Evolutionary conservation across 2,888 invertebrate species (phyloP), one percentile per base, ranked within the genome.

Genomic region (Agrochola lota): DNA sequence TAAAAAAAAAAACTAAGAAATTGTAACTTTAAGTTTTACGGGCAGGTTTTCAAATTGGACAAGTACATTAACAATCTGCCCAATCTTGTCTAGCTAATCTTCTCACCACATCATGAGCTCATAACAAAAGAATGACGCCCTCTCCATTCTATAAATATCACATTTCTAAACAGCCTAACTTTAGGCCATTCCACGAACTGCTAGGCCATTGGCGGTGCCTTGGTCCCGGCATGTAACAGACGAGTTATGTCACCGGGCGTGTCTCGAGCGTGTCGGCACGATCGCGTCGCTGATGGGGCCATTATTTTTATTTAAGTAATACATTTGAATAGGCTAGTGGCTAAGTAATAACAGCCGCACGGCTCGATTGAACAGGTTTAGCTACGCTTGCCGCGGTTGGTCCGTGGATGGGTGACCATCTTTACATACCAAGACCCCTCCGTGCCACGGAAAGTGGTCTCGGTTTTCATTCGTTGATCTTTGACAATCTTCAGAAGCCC

Each of bases 201-300:
- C 43, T 74, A 80, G 43, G 63, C 59, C 40, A 57, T 20, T 43
- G 57, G 57, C 64, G 49, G 60, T 57, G 23, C 79, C 70, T 67
- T 59, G 26, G 68, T 74, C 78, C 75, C 73, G 70, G 7, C 70
- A 63, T 46, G 52, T 0, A 15, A 23, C 59, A 59, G 69, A 73
- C 62, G 46, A 55, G 70, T 83, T 83, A 83, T 80, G 80, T 83
- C 83, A 83, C 46, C 12, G 74, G 82, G 82, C 71, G 82, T 72
- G 82, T 40, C 82, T 11, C 5, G 20, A 40, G 67, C 70, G 73
- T 66, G 70, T 11, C 40, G 57, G 20, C 73, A 68, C 60, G 71
- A 80, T 15, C 7, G 12, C 17, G 43, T 35, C 17, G 12, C 17
- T 46, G 49, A 71, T 59, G 67, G 46, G 26, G 8, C 49, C 43